Percentiles rank a stretch among this genome's conserved stretches.
Evolutionary conservation across 2,888 invertebrate genomes (phyloP).

Genomic region (Emmelina monodactyla): DNA sequence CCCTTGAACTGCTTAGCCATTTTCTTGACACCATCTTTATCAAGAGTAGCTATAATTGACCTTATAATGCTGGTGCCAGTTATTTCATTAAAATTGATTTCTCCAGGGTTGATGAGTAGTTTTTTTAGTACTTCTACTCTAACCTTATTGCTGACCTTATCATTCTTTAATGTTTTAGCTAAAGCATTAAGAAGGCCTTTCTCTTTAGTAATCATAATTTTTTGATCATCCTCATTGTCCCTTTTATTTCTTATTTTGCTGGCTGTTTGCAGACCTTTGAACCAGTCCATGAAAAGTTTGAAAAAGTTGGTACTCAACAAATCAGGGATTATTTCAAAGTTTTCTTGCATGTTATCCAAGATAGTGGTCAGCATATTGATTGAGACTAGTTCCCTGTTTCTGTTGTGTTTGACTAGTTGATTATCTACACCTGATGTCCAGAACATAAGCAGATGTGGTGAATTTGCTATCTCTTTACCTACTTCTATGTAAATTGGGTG

Average conservation of each 20-base stretch:
- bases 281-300: slow-evolving; percentile 69
- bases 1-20: slow-evolving; percentile 69
- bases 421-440: slow-evolving; percentile 62
- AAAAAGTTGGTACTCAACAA: slow-evolving; percentile 72
- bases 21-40: slow-evolving; percentile 68
- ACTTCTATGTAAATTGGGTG: slow-evolving; percentile 74
- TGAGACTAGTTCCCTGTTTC: slow-evolving; percentile 67
- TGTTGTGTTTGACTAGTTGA: slow-evolving; percentile 51
- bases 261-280: slow-evolving; percentile 65
- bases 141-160: slow-evolving; percentile 50
- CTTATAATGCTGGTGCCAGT: slow-evolving; percentile 72
- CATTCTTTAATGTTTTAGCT: slow-evolving; percentile 51
- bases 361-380: slow-evolving; percentile 67
- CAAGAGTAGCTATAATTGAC: slow-evolving; percentile 68
- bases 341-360: slow-evolving; percentile 52
- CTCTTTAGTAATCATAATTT: slow-evolving; percentile 62
- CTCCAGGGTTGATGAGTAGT: slow-evolving; percentile 73
- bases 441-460: slow-evolving; percentile 59
- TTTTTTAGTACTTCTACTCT: slow-evolving; percentile 69
- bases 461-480: slow-evolving; percentile 57
- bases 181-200: slow-evolving; percentile 62
- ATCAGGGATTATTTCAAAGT: slow-evolving; percentile 53
- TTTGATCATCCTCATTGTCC: slow-evolving; percentile 53
- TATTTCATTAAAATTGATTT: slow-evolving; percentile 76
- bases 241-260: slow-evolving; percentile 62